Base-by-base conservation (phyloP, 2,113 vertebrate genomes). In the Gulo gulo region DNA sequence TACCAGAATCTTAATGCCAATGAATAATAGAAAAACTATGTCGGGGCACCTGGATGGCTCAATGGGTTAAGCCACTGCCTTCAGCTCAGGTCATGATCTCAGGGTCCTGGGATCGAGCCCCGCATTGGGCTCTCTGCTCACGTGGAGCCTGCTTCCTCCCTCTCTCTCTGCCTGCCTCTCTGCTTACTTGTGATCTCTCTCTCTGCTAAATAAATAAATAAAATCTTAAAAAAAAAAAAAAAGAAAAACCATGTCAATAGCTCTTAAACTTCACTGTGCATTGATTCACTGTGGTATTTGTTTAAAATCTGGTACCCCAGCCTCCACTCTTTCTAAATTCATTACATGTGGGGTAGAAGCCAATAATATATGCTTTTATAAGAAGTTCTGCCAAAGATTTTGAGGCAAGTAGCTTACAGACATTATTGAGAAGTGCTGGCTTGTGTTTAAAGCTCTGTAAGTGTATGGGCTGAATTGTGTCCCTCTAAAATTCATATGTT, bases 361-460 rank as follows among this genome's bases (percentile, higher is more conserved):
- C 50, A 93, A 76, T 15, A 67, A 45, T 24, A 45, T 20, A 69
- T 65, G 18, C 14, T 61, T 74, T 63, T 36, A 76, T 9, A 81
- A 81, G 8, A 80, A 82, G 39, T 16, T 69, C 9, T 95, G 42
- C 26, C 93, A 88, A 65, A 81, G 29, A 81, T 80, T 94, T 94
- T 45, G 36, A 85, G 50, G 57, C 13, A 57, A 65, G 57, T 59
- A 80, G 39, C 4, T 55, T 90, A 85, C 11, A 84, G 65, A 97
- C 4, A 85, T n/a, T 94, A 74, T 87, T 90, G 65, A 83, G 15
- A 94, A 97, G 90, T 59, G 50, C 76, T 78, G 57, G 34, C 20
- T 34, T 52, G 31, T 65, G 45, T 31, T 90, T 65, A 93, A 91
- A 85, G 78, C 20, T 74, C 45, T 16, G 0, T 36, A 69, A 82